A percentile compares a stretch with the other conserved stretches of the same genome.
These are phyloP conservation scores for Gymnorhina tibicen DNA, from an alignment of 2,113 vertebrate species.

Conservation along the genomic window DNA sequence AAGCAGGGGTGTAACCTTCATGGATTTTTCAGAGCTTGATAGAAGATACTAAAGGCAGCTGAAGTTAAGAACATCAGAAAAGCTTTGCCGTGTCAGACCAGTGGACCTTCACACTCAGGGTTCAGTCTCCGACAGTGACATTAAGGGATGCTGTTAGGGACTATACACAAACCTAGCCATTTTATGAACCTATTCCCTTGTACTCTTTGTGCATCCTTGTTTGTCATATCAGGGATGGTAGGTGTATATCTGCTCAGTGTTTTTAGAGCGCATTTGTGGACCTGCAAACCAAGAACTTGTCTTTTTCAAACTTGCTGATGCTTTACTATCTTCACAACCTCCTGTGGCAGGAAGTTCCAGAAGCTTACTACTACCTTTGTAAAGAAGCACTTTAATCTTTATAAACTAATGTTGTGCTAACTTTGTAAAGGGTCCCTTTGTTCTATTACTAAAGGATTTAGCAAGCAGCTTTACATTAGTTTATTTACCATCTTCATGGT, in stretches of 20 bases:
- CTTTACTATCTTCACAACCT: background rate
- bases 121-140: rapidly evolving
- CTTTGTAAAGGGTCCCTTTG: background rate
- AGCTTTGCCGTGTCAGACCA: background rate
- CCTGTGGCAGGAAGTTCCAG: background rate
- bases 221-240: background rate
- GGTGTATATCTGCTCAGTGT: background rate
- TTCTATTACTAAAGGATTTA: background rate
- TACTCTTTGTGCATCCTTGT: background rate
- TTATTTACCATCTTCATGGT: background rate
- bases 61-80: background rate
- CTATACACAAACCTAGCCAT: background rate
- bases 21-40: background rate
- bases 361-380: background rate
- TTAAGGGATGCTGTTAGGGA: background rate
- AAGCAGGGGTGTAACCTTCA: background rate
- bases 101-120: background rate
- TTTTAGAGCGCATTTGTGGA: background rate
- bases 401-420: background rate
- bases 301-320: background rate
- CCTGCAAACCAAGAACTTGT: background rate
- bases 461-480: background rate
- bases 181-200: background rate
- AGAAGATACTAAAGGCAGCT: background rate
- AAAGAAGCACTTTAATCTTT: background rate